phyloP scores from a whole-genome alignment of 2,888 invertebrate species.

The Patella caerulea region DNA sequence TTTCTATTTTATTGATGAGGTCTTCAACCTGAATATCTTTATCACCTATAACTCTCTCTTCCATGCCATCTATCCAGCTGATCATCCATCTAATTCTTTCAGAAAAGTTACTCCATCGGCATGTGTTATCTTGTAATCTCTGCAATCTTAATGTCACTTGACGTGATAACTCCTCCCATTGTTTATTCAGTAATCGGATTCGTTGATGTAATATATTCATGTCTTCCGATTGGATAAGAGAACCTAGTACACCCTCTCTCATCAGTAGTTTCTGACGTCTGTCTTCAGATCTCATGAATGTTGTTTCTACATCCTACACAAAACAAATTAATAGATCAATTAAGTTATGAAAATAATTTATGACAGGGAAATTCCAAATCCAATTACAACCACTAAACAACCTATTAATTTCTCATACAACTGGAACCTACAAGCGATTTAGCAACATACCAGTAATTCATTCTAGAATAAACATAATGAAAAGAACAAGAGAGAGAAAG shows the following conservation, averaged over 20 bases:
- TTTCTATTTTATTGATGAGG: slow-evolving; percentile 61
- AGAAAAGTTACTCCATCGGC: slow-evolving; percentile 58
- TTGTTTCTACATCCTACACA: slow-evolving; percentile 59
- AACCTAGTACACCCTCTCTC: slow-evolving; percentile 53
- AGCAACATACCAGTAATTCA: not conserved
- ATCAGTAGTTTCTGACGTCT: slow-evolving; percentile 55
- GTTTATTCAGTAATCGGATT: slow-evolving; percentile 65
- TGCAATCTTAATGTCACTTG: slow-evolving; percentile 57
- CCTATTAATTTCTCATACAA: not conserved
- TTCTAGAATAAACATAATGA: no score
- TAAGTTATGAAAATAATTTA: no score
- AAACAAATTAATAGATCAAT: no score
- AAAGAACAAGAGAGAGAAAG: not conserved
- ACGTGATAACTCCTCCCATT: slow-evolving; percentile 66
- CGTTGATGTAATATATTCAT: slow-evolving; percentile 65
- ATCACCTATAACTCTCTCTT: slow-evolving; percentile 55
- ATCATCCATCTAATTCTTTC: slow-evolving; percentile 54
- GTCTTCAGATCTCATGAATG: slow-evolving; percentile 56
- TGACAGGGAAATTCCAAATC: no score
- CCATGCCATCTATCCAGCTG: slow-evolving; percentile 60
- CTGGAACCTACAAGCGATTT: not conserved
- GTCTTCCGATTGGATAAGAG: slow-evolving; percentile 62
- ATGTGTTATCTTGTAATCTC: slow-evolving; percentile 56
- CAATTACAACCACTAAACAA: no score
- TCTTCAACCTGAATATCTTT: slow-evolving; percentile 67